These are phyloP conservation scores for Bergia puertoricense DNA, from an alignment of 92 coral and sea anemone species.

Conservation along the genomic window DNA sequence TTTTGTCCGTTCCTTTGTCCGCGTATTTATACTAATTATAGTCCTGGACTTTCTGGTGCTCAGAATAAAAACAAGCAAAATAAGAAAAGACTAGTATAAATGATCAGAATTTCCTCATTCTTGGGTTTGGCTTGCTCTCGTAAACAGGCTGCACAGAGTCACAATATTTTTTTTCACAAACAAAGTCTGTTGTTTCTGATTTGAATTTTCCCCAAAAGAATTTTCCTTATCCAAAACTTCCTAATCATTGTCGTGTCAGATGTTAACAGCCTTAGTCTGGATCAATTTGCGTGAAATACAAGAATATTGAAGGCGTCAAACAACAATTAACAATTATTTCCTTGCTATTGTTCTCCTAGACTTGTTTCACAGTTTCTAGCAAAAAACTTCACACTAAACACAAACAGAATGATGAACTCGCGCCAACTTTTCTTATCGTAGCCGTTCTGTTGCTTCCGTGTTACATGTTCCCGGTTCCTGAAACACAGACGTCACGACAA, in stretches of 20 bases:
- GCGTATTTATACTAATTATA: neutral
- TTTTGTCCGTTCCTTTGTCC: neutral
- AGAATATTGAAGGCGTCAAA: slow-evolving; percentile 6
- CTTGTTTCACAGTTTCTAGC: neutral
- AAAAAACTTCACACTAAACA: neutral
- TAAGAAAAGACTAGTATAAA: neutral
- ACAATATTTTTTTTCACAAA: neutral
- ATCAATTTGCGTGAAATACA: neutral
- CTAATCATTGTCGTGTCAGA: neutral
- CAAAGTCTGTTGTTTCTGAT: neutral
- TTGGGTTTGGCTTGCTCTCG: neutral
- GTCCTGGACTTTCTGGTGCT: neutral
- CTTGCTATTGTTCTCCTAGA: neutral
- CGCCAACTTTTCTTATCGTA: slow-evolving; percentile 6
- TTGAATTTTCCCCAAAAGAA: neutral
- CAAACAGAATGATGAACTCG: slow-evolving; percentile 21
- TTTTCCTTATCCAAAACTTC: neutral
- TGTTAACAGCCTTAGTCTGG: neutral
- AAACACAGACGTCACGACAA: neutral
- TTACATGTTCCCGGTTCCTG: slow-evolving; percentile 22
- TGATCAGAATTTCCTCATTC: neutral
- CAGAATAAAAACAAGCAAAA: neutral
- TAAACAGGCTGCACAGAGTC: neutral
- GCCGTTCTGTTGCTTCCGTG: slow-evolving; percentile 5
- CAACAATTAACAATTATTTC: neutral